Percentiles rank a stretch among this genome's conserved stretches.
These are phyloP conservation scores for Plodia interpunctella DNA, from an alignment of 1,140 invertebrate species.

Conservation along the genomic window DNA sequence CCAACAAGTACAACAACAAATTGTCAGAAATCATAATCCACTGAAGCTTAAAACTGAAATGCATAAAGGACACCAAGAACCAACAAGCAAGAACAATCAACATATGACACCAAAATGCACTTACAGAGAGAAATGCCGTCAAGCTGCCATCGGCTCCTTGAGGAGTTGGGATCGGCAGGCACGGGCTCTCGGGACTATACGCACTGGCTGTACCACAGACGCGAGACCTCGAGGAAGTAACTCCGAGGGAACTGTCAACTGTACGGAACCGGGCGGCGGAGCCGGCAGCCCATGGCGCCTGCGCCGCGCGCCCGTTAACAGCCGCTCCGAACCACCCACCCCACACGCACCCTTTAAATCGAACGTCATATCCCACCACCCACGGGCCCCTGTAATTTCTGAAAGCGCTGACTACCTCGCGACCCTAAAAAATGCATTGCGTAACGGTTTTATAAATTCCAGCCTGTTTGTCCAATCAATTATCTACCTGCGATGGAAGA, in stretches of 20 bases:
- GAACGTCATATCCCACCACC: constrained; percentile 71
- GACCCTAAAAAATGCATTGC: constrained; percentile 76
- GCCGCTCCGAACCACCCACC: constrained; percentile 37
- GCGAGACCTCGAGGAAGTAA: constrained; percentile 75
- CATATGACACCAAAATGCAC: constrained; percentile 28
- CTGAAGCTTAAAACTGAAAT: constrained; percentile 37
- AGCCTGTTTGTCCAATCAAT: constrained; percentile 65
- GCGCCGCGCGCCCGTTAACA: constrained; percentile 55
- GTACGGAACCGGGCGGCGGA: constrained; percentile 64
- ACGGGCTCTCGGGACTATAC: constrained; percentile 45
- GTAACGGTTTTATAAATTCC: constrained; percentile 68
- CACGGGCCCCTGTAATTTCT: constrained; percentile 62
- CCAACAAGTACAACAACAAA: background rate
- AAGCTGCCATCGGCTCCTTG: constrained; percentile 54
- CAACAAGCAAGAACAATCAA: constrained; percentile 14
- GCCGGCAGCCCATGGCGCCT: constrained; percentile 41
- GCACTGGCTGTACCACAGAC: constrained; percentile 66
- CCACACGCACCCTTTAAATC: constrained; percentile 68
- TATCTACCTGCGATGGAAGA: constrained; percentile 51
- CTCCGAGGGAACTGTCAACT: constrained; percentile 69
- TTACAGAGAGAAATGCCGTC: constrained; percentile 49
- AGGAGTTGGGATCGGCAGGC: constrained; percentile 30
- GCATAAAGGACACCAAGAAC: too few relatives aligned
- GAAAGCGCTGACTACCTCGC: constrained; percentile 66
- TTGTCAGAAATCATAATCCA: constrained; percentile 19